These are phyloP conservation scores for Amniataba percoides DNA, from an alignment of 2,797 vertebrate species.

Conservation along the genomic window DNA sequence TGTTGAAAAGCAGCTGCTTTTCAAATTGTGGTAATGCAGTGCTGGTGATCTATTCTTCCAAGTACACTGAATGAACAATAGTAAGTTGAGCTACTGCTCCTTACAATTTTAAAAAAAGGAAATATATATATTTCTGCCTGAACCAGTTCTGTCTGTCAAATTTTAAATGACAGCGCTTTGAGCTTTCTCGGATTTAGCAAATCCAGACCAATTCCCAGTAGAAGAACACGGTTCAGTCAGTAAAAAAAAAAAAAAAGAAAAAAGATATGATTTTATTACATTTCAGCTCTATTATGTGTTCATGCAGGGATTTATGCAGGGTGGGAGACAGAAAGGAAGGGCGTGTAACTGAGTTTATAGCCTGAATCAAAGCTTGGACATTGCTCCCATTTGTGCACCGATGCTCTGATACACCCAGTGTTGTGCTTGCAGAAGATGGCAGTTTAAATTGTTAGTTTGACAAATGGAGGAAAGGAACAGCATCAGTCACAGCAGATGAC, in stretches of 20 bases:
- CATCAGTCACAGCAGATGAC: background rate
- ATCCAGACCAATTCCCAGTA: slow-evolving; percentile 19
- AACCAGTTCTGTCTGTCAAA: slow-evolving; percentile 23
- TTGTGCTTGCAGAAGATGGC: background rate
- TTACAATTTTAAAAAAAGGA: slow-evolving; percentile 4
- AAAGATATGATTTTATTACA: background rate
- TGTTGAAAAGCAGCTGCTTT: slow-evolving; percentile 3
- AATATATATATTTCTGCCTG: background rate
- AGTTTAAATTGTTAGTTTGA: background rate
- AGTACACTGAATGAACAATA: background rate
- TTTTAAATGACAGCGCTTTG: background rate
- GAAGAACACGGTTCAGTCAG: slow-evolving; percentile 8
- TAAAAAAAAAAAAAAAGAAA: background rate
- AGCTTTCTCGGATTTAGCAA: slow-evolving; percentile 33
- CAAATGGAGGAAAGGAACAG: background rate
- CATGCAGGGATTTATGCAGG: slow-evolving; percentile 9
- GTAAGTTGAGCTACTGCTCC: background rate
- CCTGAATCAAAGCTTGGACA: slow-evolving; percentile 1
- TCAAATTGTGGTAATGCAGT: background rate
- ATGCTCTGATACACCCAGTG: background rate
- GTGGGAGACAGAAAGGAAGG: slow-evolving; percentile 7
- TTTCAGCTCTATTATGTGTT: slow-evolving; percentile 10
- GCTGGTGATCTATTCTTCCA: slow-evolving; percentile 1
- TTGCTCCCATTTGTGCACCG: background rate
- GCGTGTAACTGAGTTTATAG: background rate